Conservation (phyloP, 2,113 vertebrate species). For the Drymodes brunneopygia region DNA sequence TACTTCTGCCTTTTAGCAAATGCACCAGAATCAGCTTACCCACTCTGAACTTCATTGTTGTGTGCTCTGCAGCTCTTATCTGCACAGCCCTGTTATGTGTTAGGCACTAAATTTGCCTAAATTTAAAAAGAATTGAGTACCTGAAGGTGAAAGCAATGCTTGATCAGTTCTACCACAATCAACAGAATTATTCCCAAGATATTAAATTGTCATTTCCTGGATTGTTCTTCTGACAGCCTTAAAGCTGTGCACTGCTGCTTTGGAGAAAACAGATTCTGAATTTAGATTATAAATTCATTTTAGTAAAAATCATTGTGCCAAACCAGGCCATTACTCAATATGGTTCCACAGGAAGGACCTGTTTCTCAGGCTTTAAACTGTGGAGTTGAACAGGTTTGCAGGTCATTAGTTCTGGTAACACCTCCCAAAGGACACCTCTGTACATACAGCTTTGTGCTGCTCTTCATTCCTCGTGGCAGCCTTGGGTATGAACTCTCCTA, state of each 20-base stretch:
- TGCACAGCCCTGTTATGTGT: neutral
- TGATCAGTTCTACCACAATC: neutral
- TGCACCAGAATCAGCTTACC: neutral
- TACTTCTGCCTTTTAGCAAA: neutral
- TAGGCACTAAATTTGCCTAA: neutral
- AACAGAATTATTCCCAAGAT: neutral
- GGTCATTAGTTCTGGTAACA: neutral
- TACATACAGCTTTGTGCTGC: neutral
- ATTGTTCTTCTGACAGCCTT: neutral
- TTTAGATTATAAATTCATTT: conserved; percentile 14
- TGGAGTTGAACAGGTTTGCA: neutral
- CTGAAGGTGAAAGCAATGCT: neutral
- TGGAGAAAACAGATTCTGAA: neutral
- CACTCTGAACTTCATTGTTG: neutral
- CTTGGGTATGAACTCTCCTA: neutral
- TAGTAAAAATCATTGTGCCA: neutral
- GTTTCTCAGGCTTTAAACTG: neutral
- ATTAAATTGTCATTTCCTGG: neutral
- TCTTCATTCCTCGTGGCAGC: neutral
- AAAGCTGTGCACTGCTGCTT: neutral
- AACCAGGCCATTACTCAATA: neutral
- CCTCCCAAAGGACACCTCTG: neutral
- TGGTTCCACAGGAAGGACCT: neutral
- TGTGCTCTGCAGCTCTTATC: neutral
- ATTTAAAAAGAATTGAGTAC: neutral